Evolutionary conservation across 2,113 vertebrate genomes (phyloP).

Genomic region (Phyllostomus hastatus): DNA sequence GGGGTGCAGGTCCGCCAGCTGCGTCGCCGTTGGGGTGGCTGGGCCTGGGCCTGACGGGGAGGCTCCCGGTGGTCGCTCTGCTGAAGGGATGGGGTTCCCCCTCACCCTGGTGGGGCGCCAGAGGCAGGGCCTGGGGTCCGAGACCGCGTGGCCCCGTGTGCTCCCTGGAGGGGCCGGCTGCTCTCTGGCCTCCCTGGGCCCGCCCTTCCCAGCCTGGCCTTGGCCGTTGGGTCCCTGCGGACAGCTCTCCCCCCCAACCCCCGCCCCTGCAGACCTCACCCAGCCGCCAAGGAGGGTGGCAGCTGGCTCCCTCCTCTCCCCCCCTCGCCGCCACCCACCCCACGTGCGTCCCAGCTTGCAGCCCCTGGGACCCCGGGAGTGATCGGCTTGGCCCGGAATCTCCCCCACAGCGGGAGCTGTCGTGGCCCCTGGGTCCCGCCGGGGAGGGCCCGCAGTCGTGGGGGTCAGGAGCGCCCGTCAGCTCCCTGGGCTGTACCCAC

Average conservation of each 20-base stretch:
- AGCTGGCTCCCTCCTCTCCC: too few species aligned
- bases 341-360: too few species aligned
- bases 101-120: neutral
- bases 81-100: neutral
- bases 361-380: fast-evolving
- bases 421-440: neutral
- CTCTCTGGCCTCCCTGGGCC: neutral
- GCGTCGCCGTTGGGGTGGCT: fast-evolving
- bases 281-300: too few species aligned
- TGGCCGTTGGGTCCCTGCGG: fast-evolving
- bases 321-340: neutral
- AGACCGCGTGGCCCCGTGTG: fast-evolving
- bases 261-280: neutral
- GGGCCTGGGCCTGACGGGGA: neutral
- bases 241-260: neutral
- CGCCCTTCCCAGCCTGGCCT: neutral
- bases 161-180: neutral
- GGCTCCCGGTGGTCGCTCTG: fast-evolving
- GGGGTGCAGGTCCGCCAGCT: fast-evolving
- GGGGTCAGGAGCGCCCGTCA: neutral
- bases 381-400: neutral
- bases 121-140: neutral
- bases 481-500: neutral
- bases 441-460: fast-evolving
- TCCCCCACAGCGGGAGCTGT: fast-evolving